Base-by-base conservation (phyloP, 2,797 vertebrate species). In the Gadopsis bispinosus region DNA sequence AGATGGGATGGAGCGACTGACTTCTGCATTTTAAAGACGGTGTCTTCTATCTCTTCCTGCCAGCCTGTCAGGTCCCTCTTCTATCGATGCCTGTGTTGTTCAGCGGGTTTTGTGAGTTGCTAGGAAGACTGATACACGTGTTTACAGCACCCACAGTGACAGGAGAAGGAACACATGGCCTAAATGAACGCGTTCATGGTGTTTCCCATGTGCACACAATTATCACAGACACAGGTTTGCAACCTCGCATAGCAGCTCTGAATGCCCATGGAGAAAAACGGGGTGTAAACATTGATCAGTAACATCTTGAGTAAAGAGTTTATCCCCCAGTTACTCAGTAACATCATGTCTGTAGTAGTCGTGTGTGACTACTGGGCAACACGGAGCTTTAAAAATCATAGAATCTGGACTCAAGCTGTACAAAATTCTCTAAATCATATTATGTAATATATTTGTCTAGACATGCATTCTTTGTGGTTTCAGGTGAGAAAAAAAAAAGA, bases 1-100 rank as follows among this genome's bases (percentile, higher is more conserved):
- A 91, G 93, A 93, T 89, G 87, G 90, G 87, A 89, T 70, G 79
- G 79, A 91, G 87, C 80, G 83, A 75, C 83, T 89, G 88, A 93
- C 81, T 91, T 89, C 80, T 91, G 90, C 87, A 93, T 92, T 92
- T 79, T 81, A 85, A 85, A 83, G 80, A 89, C 68, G 84, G 75
- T 84, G 87, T 89, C 86, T 81, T 86, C 69, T 83, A 74, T 85
- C 83, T 89, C 83, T 86, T 89, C 90, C 87, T 91, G 92, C 81
- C 92, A 91, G 82, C 71, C 84, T 85, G 83, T 80, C 75, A 37
- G 50, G 69, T 84, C 60, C 48, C 29, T 75, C 77, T 81, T 75
- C 83, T 83, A 31, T 80, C 60, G 7, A 64, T 54, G 29, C 16
- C 65, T 0, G 35, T 67, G 76, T 58, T 77, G 56, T 69, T 73